Percentiles rank a stretch among this genome's conserved stretches.
Conservation (phyloP, 2,797 vertebrate species). For the Zonotrichia albicollis region DNA sequence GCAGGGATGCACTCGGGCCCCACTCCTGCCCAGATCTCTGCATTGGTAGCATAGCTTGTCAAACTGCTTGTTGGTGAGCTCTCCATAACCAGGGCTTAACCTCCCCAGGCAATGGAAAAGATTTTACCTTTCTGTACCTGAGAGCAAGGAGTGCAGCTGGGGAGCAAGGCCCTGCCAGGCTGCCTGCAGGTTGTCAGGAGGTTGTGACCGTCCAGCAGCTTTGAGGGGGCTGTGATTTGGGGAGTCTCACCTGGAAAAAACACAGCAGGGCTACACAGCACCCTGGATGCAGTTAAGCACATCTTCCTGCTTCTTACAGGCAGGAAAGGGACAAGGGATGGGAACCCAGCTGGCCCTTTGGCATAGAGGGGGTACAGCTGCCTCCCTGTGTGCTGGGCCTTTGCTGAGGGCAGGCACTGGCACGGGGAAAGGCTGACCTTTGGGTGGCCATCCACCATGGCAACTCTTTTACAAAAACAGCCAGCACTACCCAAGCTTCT, state of each 20-base stretch:
- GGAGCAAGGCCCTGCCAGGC: not conserved
- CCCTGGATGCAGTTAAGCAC: not conserved
- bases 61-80: not conserved
- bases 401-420: not conserved
- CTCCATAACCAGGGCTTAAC: not conserved
- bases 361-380: not conserved
- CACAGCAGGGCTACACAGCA: not conserved
- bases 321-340: not conserved
- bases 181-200: not conserved
- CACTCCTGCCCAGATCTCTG: not conserved
- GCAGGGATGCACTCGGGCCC: not conserved
- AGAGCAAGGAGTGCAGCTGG: not conserved
- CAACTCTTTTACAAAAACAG: not conserved
- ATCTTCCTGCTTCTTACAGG: not conserved
- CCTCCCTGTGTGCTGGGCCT: not conserved
- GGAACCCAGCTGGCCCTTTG: not conserved
- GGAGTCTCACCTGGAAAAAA: not conserved
- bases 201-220: not conserved
- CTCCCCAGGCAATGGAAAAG: not conserved
- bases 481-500: not conserved
- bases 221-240: accelerated
- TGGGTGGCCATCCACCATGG: not conserved
- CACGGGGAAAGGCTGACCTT: not conserved
- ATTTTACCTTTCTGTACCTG: not conserved
- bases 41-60: not conserved